phyloP scores from a whole-genome alignment of 1,140 invertebrate species.

The Camponotus vicinus region DNA sequence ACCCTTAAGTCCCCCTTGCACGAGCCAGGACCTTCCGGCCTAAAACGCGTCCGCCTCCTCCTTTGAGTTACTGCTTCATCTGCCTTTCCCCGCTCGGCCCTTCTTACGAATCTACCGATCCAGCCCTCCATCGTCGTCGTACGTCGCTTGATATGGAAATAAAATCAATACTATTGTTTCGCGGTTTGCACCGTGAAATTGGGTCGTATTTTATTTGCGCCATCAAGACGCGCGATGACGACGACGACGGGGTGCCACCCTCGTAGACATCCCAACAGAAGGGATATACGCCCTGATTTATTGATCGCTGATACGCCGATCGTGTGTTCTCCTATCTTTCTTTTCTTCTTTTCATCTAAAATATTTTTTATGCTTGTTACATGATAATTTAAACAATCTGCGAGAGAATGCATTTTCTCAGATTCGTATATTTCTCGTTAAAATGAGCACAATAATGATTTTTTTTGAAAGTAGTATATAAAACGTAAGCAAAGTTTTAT shows the following conservation, averaged over 20 bases:
- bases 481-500: background rate
- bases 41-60: constrained; percentile 64
- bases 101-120: constrained; percentile 24
- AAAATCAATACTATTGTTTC: constrained; percentile 86
- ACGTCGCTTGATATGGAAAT: constrained; percentile 82
- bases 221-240: constrained; percentile 56
- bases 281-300: constrained; percentile 71
- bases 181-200: constrained; percentile 81
- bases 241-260: constrained; percentile 42
- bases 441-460: background rate
- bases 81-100: background rate
- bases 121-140: constrained; percentile 19
- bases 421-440: constrained; percentile 7
- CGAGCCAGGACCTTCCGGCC: constrained; percentile 41
- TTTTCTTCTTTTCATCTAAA: background rate
- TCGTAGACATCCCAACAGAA: constrained; percentile 1
- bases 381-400: background rate
- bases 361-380: constrained; percentile 1
- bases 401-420: background rate
- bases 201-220: constrained; percentile 81
- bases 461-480: background rate
- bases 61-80: constrained; percentile 56
- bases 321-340: constrained; percentile 7
- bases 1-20: constrained; percentile 75
- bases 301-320: constrained; percentile 66